These are phyloP conservation scores for Sitobion miscanthi DNA, from an alignment of 1,140 invertebrate genomes.

Conservation along the genomic window DNA sequence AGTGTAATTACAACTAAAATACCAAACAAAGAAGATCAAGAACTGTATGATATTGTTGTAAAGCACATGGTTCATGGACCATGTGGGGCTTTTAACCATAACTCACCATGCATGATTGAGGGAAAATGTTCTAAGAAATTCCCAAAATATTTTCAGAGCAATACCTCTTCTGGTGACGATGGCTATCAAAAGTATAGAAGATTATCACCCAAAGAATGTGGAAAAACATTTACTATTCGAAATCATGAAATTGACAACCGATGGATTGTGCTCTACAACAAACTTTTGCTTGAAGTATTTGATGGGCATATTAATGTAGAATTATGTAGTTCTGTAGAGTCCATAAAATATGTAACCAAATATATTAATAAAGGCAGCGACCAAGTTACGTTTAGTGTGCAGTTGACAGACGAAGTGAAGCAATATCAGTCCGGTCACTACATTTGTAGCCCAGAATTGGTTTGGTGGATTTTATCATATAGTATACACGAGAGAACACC, in stretches of 20 bases:
- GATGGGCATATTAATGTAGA: conserved; percentile 63
- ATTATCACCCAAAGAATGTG: not conserved
- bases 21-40: conserved; percentile 57
- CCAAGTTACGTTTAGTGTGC: not conserved
- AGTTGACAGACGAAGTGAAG: not conserved
- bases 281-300: conserved; percentile 61
- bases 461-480: not conserved
- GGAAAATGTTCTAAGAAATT: conserved; percentile 58
- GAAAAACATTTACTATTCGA: not conserved
- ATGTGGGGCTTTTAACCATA: conserved; percentile 59
- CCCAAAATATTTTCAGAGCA: conserved; percentile 60
- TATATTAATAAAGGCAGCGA: not conserved
- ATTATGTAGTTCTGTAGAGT: conserved; percentile 62
- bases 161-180: conserved; percentile 61
- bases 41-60: conserved; percentile 60
- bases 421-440: not conserved
- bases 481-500: conserved; percentile 46
- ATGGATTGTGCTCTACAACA: conserved; percentile 63
- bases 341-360: too few species aligned
- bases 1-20: conserved; percentile 56
- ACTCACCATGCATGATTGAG: conserved; percentile 43
- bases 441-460: too few species aligned
- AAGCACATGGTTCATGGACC: conserved; percentile 63
- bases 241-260: conserved; percentile 61
- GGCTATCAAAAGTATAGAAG: conserved; percentile 61